Evolutionary conservation across 1,140 invertebrate species (phyloP).

Genomic region (Drosophila arizonae): DNA sequence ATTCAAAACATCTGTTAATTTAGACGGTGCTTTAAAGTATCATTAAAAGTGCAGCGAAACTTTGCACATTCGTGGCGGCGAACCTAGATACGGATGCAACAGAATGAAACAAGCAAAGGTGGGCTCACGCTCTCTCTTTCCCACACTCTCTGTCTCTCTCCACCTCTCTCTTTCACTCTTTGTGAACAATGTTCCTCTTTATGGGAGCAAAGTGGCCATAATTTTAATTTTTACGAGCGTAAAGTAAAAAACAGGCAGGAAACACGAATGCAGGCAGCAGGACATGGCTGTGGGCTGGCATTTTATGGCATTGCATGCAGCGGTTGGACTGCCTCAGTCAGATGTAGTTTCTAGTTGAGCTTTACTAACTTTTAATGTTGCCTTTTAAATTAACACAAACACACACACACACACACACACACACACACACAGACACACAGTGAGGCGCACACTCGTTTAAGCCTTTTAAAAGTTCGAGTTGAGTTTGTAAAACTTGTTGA

Average conservation of each 20-base stretch:
- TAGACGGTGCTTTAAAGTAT: slow-evolving; percentile 10
- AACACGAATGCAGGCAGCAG: slow-evolving; percentile 10
- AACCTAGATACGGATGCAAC: background rate
- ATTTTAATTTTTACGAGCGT: slow-evolving; percentile 76
- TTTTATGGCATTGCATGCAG: slow-evolving; percentile 35
- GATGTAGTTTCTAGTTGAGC: background rate
- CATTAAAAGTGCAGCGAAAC: slow-evolving; percentile 19
- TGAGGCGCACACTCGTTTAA: background rate
- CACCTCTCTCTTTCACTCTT: background rate
- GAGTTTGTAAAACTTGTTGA: slow-evolving; percentile 20
- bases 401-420: slow-evolving; percentile 3
- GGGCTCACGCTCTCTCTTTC: too few species aligned
- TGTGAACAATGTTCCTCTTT: slow-evolving; percentile 41
- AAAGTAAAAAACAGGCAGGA: slow-evolving; percentile 45
- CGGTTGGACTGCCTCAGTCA: background rate
- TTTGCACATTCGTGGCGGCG: slow-evolving; percentile 3
- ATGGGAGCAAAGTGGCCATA: slow-evolving; percentile 66
- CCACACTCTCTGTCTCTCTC: background rate
- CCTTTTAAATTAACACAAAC: slow-evolving; percentile 6
- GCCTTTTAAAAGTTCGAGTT: slow-evolving; percentile 10
- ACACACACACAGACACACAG: slow-evolving; percentile 1
- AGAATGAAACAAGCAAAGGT: background rate
- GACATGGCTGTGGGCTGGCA: slow-evolving; percentile 26
- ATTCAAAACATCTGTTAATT: slow-evolving; percentile 30
- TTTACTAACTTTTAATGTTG: slow-evolving; percentile 54